Evolutionary conservation across 2,113 vertebrate genomes (phyloP), one percentile per base, ranked within the genome.

Genomic region (Tragulus kanchil): DNA sequence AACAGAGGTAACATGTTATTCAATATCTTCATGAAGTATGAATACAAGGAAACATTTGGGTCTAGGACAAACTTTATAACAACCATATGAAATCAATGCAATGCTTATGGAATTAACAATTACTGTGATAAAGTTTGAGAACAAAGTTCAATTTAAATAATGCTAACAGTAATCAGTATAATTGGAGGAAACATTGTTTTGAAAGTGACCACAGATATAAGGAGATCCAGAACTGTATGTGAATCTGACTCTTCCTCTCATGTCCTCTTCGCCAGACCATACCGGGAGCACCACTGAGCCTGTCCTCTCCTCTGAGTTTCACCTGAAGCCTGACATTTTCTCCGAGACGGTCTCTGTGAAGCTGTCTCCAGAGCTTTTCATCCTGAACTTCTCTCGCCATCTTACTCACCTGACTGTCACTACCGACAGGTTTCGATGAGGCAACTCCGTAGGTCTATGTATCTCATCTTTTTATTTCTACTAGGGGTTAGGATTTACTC

Each of bases 61-160:
- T 28, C 56, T 26, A 75, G 83, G 85, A 79, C 45, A 77, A 90
- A 88, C 56, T 71, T 78, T 58, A 2, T 26, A 79, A 92, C 56
- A 15, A 71, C 9, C 31, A 23, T 16, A 56, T 62, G 42, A 79
- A 90, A 87, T 75, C 71, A 65, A 0, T 73, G 52, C 45, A 95
- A 95, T 71, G 54, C 6, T 87, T 58, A 71, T 59, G 28, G 28
- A 95, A 81, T 48, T 96, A 83, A 90, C 50, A 79, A 87, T 85
- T 85, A 85, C 9, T 82, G 9, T 8, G 17, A 52, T 62, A 93
- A 86, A 69, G 69, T 78, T 83, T 90, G 36, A 87, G 75, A 82
- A 31, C 45, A 17, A 87, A 14, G 75, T 19, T 78, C 36, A 84
- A 95, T 28, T 83, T 77, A 93, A 96, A 83, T 77, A 75, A 89